phyloP scores from a whole-genome alignment of 2,113 vertebrate species.

The Myodes glareolus region DNA sequence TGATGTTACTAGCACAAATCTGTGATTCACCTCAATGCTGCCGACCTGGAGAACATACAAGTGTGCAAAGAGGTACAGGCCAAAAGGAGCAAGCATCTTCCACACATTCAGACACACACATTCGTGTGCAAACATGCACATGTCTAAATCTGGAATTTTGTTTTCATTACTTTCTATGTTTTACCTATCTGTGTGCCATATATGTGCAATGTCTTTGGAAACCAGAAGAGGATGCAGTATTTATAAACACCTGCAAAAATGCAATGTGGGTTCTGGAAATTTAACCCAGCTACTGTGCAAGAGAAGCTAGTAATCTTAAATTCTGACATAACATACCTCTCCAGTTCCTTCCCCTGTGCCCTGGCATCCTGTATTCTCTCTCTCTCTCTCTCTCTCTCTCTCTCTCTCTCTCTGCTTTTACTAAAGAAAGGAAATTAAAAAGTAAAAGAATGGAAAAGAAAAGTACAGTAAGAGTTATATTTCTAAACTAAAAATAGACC shows the following conservation, averaged over 20 bases:
- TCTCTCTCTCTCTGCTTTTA: too few relatives aligned
- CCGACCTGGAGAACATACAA: background rate
- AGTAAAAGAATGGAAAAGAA: too few relatives aligned
- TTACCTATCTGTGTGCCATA: background rate
- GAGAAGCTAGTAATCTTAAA: too few relatives aligned
- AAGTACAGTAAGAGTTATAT: too few relatives aligned
- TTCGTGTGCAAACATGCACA: background rate
- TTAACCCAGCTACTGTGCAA: too few relatives aligned
- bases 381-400: too few relatives aligned
- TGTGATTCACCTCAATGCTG: background rate
- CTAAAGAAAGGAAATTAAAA: too few relatives aligned
- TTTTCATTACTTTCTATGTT: background rate
- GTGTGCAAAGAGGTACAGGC: background rate
- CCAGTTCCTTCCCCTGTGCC: too few relatives aligned
- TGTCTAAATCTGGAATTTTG: background rate
- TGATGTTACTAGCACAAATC: background rate
- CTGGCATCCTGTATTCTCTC: too few relatives aligned
- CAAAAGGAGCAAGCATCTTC: background rate
- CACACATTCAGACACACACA: background rate
- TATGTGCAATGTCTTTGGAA: background rate
- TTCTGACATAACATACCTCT: too few relatives aligned
- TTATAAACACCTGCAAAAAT: background rate
- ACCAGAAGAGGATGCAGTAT: background rate
- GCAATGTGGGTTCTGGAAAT: accelerated
- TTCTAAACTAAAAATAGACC: too few relatives aligned